Percentiles rank a stretch among this genome's conserved stretches.
Conservation (phyloP, 2,113 vertebrate species). For the Asarcornis scutulata region DNA sequence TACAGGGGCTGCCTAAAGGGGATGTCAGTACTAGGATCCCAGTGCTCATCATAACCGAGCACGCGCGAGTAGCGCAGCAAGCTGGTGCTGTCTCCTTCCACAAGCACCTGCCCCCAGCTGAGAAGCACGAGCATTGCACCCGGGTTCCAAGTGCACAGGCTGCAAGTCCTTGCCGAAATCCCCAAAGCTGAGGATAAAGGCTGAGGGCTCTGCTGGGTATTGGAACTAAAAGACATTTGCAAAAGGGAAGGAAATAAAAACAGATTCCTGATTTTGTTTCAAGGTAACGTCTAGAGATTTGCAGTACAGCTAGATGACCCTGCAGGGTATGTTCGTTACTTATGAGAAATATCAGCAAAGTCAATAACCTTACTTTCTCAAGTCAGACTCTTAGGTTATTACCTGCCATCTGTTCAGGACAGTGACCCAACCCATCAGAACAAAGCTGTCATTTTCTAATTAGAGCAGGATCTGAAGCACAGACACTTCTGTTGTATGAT, state of each 20-base stretch:
- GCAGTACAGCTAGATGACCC: background rate
- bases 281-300: background rate
- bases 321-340: background rate
- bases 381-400: background rate
- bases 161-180: background rate
- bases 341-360: background rate
- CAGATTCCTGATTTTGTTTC: background rate
- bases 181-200: background rate
- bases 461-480: background rate
- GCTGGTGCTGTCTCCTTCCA: background rate
- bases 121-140: accelerated
- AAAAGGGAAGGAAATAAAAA: background rate
- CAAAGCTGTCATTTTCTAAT: background rate
- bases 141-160: background rate
- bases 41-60: background rate
- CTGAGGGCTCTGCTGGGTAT: background rate
- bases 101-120: background rate
- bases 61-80: background rate
- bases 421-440: background rate
- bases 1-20: background rate
- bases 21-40: background rate
- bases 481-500: background rate
- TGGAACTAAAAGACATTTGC: background rate
- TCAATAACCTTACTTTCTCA: background rate
- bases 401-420: background rate